Evolutionary conservation across 2,797 vertebrate species (phyloP).

Genomic region (Galaxias olidus): DNA sequence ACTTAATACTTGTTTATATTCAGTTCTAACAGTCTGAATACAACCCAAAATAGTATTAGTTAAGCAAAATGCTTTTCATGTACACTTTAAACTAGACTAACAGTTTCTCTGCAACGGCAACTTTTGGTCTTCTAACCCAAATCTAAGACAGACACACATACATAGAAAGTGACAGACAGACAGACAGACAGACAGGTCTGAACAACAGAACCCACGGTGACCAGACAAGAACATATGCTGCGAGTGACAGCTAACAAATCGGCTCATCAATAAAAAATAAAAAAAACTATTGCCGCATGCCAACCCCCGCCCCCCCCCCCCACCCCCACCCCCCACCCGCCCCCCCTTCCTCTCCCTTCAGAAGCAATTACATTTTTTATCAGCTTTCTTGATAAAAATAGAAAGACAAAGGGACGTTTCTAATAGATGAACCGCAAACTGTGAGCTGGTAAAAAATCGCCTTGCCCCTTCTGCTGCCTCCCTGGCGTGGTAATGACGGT

Average conservation of each 20-base stretch:
- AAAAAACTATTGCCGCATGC: too few relatives aligned
- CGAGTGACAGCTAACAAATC: conserved; percentile 52
- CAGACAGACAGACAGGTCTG: conserved; percentile 34
- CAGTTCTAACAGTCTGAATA: too few relatives aligned
- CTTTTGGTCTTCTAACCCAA: too few relatives aligned
- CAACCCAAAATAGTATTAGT: too few relatives aligned
- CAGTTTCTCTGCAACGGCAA: too few relatives aligned
- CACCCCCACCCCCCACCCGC: background rate
- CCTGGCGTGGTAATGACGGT: conserved; percentile 90
- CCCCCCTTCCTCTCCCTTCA: conserved; percentile 48
- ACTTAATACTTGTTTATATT: too few relatives aligned
- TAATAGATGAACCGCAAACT: conserved; percentile 96
- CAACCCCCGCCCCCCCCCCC: conserved; percentile 57
- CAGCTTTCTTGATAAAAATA: conserved; percentile 97
- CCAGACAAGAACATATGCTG: conserved; percentile 68
- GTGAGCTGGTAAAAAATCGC: conserved; percentile 80
- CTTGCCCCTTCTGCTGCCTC: conserved; percentile 79
- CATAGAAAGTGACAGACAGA: conserved; percentile 6
- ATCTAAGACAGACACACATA: too few relatives aligned
- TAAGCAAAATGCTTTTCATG: too few relatives aligned
- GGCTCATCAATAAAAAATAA: conserved; percentile 68
- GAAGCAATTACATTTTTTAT: conserved; percentile 87
- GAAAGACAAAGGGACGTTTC: conserved; percentile 93
- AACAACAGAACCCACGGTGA: conserved; percentile 32
- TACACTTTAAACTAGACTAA: too few relatives aligned